phyloP scores from a whole-genome alignment of 2,797 vertebrate genomes.

The Enteromius unitaeniatus region DNA sequence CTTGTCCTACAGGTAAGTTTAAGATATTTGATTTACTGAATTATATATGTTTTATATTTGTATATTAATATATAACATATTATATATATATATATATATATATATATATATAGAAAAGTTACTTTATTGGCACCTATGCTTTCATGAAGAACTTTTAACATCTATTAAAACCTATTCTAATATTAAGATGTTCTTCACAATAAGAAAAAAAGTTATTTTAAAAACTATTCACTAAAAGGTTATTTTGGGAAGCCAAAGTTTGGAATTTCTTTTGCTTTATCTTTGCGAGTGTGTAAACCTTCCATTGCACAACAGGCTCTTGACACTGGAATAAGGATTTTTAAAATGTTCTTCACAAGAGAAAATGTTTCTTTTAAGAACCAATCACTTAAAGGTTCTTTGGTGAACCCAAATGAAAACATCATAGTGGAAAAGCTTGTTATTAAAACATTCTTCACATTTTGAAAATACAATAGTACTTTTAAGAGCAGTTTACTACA shows the following conservation, averaged over 20 bases:
- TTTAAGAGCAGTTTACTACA: background rate
- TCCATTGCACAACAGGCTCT: background rate
- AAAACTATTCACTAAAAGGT: background rate
- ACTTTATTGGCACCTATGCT: background rate
- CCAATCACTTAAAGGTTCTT: background rate
- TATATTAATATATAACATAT: too few relatives aligned
- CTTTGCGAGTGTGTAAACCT: background rate
- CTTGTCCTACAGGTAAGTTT: constrained; percentile 49
- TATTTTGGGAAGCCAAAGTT: background rate
- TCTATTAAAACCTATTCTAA: background rate
- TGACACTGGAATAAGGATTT: background rate
- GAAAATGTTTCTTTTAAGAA: background rate
- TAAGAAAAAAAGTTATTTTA: background rate
- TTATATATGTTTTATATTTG: background rate
- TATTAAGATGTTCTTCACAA: background rate
- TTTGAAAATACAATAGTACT: too few relatives aligned
- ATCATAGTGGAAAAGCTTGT: background rate
- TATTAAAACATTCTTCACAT: background rate
- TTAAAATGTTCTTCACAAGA: background rate
- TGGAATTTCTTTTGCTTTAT: background rate
- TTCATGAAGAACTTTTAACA: background rate
- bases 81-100: too few relatives aligned
- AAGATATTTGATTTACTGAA: background rate
- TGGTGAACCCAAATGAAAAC: background rate
- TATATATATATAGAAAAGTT: background rate